Evolutionary conservation across 2,888 invertebrate genomes (phyloP), one percentile per base, ranked within the genome.

Genomic region (Alitta virens): DNA sequence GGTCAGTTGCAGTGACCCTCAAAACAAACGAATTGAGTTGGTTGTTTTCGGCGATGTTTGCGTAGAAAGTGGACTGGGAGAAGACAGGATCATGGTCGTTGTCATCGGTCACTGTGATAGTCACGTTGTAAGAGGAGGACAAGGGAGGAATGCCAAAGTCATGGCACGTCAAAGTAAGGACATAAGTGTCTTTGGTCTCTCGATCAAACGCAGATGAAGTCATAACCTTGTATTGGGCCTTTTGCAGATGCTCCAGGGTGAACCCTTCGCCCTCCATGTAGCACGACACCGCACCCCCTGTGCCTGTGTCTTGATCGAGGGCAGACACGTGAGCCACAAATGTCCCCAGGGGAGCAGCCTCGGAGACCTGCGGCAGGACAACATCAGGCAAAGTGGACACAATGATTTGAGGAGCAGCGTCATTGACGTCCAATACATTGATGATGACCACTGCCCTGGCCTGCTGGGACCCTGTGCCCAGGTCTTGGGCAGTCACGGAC

Each of bases 391-490:
- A 88, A 62, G 95, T 84, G 79, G 92, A 91, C 23, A 91, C 91
- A 70, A 90, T 91, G 1, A 91, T 86, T 9, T 89, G 86, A 60
- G 92, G 91, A 0, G 91, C 92, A 81, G 96, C 94, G 85, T 96
- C 96, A 69, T 90, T 84, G 0, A 94, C 90, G 1, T 90, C 89
- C 18, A 91, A 66, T 9, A 77, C 68, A 21, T 56, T 68, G n/a
- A 74, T 65, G 55, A 66, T 88, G 86, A 78, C 72, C 1, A 69
- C 64, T 2, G 95, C 92, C 75, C 89, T 88, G 5, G 91, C 92
- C 78, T 89, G 91, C 0, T 90, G 87, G 43, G 89, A 85, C 2
- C 89, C 89, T 58, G 63, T 65, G 2, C 66, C 66, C 9, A 52
- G 40, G 42, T 68, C 68, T 21, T 42, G 24, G 0, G 66, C 68